Base-by-base conservation (phyloP, 2,888 invertebrate genomes). In the Cephus runcator region DNA sequence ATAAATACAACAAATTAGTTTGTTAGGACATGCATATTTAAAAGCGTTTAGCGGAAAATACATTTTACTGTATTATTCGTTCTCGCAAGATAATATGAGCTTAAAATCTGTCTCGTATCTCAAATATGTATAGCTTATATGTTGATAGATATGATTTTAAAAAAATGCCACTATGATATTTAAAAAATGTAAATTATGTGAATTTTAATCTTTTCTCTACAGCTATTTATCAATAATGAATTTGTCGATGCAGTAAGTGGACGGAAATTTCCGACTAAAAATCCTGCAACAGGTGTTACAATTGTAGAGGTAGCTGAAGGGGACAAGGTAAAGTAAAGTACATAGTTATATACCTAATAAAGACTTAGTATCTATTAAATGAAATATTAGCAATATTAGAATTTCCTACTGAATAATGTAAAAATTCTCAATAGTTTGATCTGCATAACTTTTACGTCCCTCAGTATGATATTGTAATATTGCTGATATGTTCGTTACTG, bases 211-310 rank as follows among this genome's bases (percentile, higher is more conserved):
- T 80, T 36, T 84, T 84, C 77, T 79, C 92, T 92, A n/a, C 87
- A 96, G 96, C 92, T 96, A 81, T 96, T 96, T 91, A 96, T 96
- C 91, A 95, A 96, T 93, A 96, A 96, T 91, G 95, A 96, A 89
- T 96, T 96, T 92, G 95, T 96, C 79, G 95, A 98, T 89, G 93
- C 98, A 0, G 94, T 93, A 34, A 96, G 96, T 88, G 96, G 96
- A 77, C 97, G 97, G 91, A 97, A 95, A 3, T 99, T 98, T 92
- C 92, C 95, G 34, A 96, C 97, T 6, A 90, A 96, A 85, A 98
- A 98, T 91, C 98, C 98, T 75, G 93, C 95, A 34, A 96, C 95
- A 86, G 97, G 95, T 81, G 92, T 94, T 86, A 94, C 95, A 84
- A 96, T 98, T 85, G 91, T 92, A 15, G 93, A 96, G 87, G 94